A percentile compares a stretch with the other conserved stretches of the same genome.
Evolutionary conservation across 2,888 invertebrate species (phyloP).

Genomic region (Ophioninae sp.): DNA sequence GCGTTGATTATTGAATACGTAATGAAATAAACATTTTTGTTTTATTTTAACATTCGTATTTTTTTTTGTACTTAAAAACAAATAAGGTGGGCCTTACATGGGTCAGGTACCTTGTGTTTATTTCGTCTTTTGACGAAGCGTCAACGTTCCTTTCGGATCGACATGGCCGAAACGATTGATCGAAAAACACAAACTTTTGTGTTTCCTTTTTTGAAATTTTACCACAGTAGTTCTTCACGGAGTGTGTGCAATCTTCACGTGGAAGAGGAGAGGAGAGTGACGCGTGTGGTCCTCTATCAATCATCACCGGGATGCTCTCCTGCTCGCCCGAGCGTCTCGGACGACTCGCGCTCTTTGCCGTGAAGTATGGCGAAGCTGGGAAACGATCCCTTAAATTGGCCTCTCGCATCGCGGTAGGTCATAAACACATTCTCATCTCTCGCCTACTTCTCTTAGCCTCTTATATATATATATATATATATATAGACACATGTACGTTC

Average conservation of each 20-base stretch:
- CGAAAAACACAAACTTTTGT: no score
- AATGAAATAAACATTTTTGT: no score
- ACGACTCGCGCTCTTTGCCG: conserved; percentile 69
- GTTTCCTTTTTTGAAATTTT: no score
- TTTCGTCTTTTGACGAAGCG: neutral
- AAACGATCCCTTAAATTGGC: conserved; percentile 80
- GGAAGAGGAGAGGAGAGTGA: conserved; percentile 53
- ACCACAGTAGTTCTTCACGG: neutral
- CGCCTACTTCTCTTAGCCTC: conserved; percentile 4
- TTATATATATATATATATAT: neutral
- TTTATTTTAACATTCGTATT: no score
- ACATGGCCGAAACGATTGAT: neutral
- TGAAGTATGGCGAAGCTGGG: conserved; percentile 72
- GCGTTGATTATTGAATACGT: no score
- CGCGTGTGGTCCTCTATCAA: conserved; percentile 69
- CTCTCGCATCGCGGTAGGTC: conserved; percentile 78
- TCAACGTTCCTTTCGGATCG: neutral
- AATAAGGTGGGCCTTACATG: no score
- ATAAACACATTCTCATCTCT: conserved; percentile 59
- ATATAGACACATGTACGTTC: neutral
- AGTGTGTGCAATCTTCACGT: neutral
- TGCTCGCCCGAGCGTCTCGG: conserved; percentile 73
- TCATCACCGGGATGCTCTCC: conserved; percentile 68
- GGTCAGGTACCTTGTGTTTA: no score
- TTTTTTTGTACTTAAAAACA: no score